Evolutionary conservation across 2,797 vertebrate genomes (phyloP), one percentile per base, ranked within the genome.

Genomic region (Falco columbarius): DNA sequence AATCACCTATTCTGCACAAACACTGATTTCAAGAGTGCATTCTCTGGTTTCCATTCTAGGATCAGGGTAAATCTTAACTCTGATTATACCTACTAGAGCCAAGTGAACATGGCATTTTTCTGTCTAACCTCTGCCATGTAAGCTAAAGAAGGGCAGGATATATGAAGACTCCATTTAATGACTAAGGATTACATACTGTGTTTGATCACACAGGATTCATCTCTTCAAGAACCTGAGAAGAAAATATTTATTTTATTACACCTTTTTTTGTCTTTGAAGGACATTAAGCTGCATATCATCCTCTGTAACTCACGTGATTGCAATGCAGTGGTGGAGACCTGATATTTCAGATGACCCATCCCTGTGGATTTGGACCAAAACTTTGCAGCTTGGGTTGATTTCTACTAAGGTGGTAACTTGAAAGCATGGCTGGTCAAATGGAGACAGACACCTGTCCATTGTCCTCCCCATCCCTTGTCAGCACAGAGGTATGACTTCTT

Each of bases 381-480:
- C n/a, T 73, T 75, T 0, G 0, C 23, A 55, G 38, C 17, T 61
- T 27, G 42, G 23, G 12, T 10, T 83, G n/a, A 63, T 26, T 27
- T 77, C 54, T 52, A 21, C 8, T 44, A 42, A 58, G 46, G 32
- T 73, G 20, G 18, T 36, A 77, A 61, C 26, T 42, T 54, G 38
- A 23, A 62, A 86, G 55, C 16, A 34, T 4, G 40, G 63, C 29
- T 9, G 18, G n/a, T 32, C 54, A 70, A 2, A 15, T 36, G 49
- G 29, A 80, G 58, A 36, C 30, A 58, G 38, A 55, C 12, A 27
- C 13, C 36, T 59, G 49, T 14, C 66, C 72, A 18, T 17, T 0
- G 0, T 32, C 6, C 1, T 21, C 21, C 14, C 7, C 20, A 40
- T 1, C 7, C 29, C 20, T n/a, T 36, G 54, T 66, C 49, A 90